phyloP scores from a whole-genome alignment of 1,140 invertebrate genomes.

The Zophobas atratus region DNA sequence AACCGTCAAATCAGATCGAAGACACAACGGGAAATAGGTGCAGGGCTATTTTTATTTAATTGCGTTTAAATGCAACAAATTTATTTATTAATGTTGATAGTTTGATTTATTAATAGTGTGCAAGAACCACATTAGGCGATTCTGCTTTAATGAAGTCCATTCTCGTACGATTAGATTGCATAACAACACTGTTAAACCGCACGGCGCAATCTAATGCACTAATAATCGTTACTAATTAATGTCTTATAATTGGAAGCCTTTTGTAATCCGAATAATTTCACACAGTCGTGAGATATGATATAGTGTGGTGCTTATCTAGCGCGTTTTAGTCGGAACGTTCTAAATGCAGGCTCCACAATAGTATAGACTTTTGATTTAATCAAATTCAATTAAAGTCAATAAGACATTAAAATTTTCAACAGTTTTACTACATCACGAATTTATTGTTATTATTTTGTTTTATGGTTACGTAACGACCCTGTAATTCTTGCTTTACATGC shows the following conservation, averaged over 20 bases:
- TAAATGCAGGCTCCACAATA: neutral
- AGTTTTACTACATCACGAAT: too few relatives aligned
- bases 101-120: slow-evolving; percentile 37
- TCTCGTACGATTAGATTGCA: slow-evolving; percentile 32
- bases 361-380: too few relatives aligned
- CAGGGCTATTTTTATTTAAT: too few relatives aligned
- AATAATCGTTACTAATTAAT: slow-evolving; percentile 49
- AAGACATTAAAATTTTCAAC: too few relatives aligned
- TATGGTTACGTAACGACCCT: too few relatives aligned
- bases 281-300: slow-evolving; percentile 23
- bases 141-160: slow-evolving; percentile 43
- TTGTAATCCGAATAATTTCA: slow-evolving; percentile 36
- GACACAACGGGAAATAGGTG: too few relatives aligned
- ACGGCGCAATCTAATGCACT: slow-evolving; percentile 39
- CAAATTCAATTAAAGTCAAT: too few relatives aligned
- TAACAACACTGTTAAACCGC: slow-evolving; percentile 34
- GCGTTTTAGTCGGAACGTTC: slow-evolving; percentile 30
- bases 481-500: too few relatives aligned
- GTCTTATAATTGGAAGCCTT: slow-evolving; percentile 45
- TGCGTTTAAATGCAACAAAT: too few relatives aligned
- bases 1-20: too few relatives aligned
- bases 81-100: neutral
- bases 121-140: slow-evolving; percentile 33
- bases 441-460: too few relatives aligned
- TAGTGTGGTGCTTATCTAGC: slow-evolving; percentile 25